Evolutionary conservation across 2,797 vertebrate species (phyloP).

Genomic region (Acrossocheilus fasciatus): DNA sequence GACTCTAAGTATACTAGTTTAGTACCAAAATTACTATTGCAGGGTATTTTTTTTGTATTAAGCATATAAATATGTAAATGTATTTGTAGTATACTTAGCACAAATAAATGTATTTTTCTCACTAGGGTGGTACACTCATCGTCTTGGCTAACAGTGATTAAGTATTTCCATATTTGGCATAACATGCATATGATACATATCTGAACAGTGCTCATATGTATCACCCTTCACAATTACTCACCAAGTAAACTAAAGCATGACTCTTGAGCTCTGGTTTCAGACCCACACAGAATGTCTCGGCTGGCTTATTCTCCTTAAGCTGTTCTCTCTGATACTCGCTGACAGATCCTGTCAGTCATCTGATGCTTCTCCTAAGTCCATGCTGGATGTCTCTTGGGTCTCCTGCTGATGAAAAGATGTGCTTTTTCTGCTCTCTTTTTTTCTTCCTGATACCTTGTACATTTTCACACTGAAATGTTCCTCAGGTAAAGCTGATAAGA

Average conservation of each 20-base stretch:
- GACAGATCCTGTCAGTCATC: slow-evolving; percentile 24
- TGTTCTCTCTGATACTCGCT: slow-evolving; percentile 14
- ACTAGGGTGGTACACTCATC: neutral
- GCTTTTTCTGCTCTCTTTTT: neutral
- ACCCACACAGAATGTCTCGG: neutral
- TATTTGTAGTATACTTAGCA: neutral
- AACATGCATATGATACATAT: neutral
- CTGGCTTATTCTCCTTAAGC: slow-evolving; percentile 1
- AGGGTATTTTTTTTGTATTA: too few species aligned
- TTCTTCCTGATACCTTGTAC: neutral
- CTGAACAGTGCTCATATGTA: neutral
- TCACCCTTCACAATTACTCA: neutral
- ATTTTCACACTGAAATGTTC: neutral
- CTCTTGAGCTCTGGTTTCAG: neutral
- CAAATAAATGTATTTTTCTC: neutral
- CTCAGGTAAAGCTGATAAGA: slow-evolving; percentile 21
- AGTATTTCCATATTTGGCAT: neutral
- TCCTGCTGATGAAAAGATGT: slow-evolving; percentile 14
- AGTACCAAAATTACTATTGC: too few species aligned
- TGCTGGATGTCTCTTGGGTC: slow-evolving; percentile 14
- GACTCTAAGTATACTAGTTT: too few species aligned
- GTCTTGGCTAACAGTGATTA: neutral
- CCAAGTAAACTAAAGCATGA: slow-evolving; percentile 2
- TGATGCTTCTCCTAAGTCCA: neutral
- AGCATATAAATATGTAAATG: too few species aligned